Evolutionary conservation across 2,113 vertebrate species (phyloP).

Genomic region (Plestiodon gilberti): DNA sequence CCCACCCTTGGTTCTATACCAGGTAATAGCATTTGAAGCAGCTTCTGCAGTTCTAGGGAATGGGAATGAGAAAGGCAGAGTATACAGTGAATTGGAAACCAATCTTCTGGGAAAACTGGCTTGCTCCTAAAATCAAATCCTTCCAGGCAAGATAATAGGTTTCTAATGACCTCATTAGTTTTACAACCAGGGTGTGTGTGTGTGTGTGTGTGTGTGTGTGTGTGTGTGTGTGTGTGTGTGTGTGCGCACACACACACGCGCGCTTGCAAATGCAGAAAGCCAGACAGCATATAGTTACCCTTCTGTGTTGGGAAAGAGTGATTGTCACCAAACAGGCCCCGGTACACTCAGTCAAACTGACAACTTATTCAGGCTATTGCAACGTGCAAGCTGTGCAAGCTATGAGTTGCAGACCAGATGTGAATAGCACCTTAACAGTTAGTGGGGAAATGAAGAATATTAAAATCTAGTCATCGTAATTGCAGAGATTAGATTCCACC

Average conservation of each 20-base stretch:
- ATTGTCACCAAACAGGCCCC: slow-evolving; percentile 52
- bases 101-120: slow-evolving; percentile 30
- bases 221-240: no score
- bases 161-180: slow-evolving; percentile 69
- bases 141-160: slow-evolving; percentile 47
- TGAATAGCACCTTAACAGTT: slow-evolving; percentile 29
- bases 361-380: slow-evolving; percentile 47
- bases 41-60: not conserved
- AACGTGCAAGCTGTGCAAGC: slow-evolving; percentile 47
- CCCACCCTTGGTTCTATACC: no score
- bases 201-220: no score
- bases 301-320: slow-evolving; percentile 46
- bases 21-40: no score
- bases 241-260: not conserved
- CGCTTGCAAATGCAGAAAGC: slow-evolving; percentile 31
- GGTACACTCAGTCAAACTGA: slow-evolving; percentile 10
- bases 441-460: slow-evolving; percentile 43
- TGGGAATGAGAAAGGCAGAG: no score
- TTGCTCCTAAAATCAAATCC: slow-evolving; percentile 41
- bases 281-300: slow-evolving; percentile 51
- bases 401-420: slow-evolving; percentile 47
- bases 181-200: slow-evolving; percentile 42
- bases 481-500: not conserved
- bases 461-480: not conserved
- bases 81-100: not conserved